A percentile compares a stretch with the other conserved stretches of the same genome.
These are phyloP conservation scores for Rhadinocentrus ornatus DNA, from an alignment of 2,797 vertebrate genomes.

Conservation along the genomic window DNA sequence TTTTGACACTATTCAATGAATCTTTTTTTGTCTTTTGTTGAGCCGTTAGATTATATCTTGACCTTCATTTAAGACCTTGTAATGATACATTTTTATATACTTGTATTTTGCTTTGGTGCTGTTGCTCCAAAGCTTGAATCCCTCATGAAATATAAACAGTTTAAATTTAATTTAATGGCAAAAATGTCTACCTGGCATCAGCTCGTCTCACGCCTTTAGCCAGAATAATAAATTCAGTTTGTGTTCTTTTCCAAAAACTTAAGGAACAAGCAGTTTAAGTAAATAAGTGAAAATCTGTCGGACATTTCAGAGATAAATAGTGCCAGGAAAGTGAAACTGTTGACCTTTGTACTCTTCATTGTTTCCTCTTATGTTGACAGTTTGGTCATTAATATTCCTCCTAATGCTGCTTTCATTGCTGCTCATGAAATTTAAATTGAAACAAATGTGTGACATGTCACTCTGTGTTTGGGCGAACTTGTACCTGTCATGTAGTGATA, in stretches of 20 bases:
- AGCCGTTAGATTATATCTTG: neutral
- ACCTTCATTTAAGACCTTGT: neutral
- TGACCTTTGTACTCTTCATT: constrained; percentile 22
- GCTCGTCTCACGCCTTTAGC: neutral
- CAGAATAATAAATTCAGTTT: neutral
- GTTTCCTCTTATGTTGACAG: constrained; percentile 4
- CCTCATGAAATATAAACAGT: neutral
- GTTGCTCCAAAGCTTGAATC: neutral
- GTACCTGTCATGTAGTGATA: constrained; percentile 84
- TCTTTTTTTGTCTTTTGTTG: neutral
- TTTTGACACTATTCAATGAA: neutral
- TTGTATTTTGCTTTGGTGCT: neutral
- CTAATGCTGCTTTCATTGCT: constrained; percentile 4
- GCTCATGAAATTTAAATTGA: constrained; percentile 4
- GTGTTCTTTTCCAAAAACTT: neutral
- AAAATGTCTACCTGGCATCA: neutral
- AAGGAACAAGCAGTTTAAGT: neutral
- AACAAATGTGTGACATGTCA: constrained; percentile 79
- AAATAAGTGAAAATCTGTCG: neutral
- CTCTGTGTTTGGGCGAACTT: constrained; percentile 91
- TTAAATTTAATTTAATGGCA: neutral
- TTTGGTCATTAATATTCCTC: constrained; percentile 13
- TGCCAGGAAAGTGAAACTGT: neutral
- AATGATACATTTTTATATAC: neutral
- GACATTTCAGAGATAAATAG: neutral